Conservation (phyloP, 2,888 invertebrate species). For the Lissonota sp. region DNA sequence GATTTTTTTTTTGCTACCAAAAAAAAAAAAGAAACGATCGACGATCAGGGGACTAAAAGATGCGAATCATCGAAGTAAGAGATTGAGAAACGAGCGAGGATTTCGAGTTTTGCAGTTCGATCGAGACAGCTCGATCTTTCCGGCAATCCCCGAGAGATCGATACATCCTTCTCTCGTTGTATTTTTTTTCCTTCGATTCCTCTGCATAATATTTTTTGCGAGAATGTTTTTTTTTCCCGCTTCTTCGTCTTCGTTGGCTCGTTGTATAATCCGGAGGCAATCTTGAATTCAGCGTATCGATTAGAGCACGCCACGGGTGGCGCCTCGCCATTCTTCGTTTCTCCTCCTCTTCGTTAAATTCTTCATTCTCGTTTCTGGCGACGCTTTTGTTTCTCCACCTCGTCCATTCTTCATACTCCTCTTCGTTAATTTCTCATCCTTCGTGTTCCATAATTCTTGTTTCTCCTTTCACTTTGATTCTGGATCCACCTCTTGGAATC, state of each 20-base stretch:
- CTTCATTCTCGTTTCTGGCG: no score
- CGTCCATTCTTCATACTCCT: no score
- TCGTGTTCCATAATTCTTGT: neutral
- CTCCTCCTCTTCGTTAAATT: no score
- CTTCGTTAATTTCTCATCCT: neutral
- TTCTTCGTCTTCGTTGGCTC: neutral
- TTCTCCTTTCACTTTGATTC: neutral
- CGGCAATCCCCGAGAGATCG: neutral
- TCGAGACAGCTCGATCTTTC: neutral
- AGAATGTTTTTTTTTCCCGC: neutral
- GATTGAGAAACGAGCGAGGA: neutral
- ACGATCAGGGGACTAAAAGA: neutral
- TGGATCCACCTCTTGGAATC: no score
- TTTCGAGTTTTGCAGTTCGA: neutral
- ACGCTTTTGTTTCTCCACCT: no score
- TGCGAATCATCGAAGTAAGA: conserved; percentile 2
- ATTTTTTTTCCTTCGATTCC: neutral
- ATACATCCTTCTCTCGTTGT: neutral
- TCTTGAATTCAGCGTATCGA: conserved; percentile 25
- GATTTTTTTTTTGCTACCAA: neutral
- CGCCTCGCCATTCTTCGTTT: conserved; percentile 3
- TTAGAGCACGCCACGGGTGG: conserved; percentile 22
- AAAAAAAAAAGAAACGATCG: neutral
- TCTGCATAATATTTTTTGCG: neutral
- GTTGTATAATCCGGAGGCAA: conserved; percentile 7